Conservation (phyloP, 2,888 invertebrate genomes). For the Agrochola lota region DNA sequence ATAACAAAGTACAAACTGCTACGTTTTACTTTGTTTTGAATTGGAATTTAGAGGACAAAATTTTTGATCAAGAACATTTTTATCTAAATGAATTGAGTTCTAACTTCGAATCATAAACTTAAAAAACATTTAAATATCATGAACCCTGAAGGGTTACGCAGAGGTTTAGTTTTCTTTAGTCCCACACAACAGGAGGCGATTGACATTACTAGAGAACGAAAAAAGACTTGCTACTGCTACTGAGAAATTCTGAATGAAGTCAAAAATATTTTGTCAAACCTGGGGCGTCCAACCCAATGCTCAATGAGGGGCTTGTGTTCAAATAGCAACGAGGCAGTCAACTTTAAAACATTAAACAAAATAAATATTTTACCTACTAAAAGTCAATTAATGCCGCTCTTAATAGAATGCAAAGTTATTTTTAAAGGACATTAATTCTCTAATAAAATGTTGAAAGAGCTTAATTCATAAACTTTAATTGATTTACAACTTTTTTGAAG, state of each 20-base stretch:
- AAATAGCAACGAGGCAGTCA: neutral
- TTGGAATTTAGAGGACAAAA: slow-evolving; percentile 15
- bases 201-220: neutral
- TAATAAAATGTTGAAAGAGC: slow-evolving; percentile 44
- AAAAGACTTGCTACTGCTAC: neutral
- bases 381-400: slow-evolving; percentile 24
- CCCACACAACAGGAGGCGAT: neutral
- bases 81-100: neutral
- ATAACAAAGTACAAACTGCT: slow-evolving; percentile 39
- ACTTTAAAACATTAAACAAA: slow-evolving; percentile 9
- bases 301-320: neutral
- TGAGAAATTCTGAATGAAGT: neutral
- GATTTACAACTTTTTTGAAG: slow-evolving; percentile 67
- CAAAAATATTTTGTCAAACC: neutral
- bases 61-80: slow-evolving; percentile 6
- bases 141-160: no score
- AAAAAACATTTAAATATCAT: neutral
- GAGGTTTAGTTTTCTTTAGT: neutral
- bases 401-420: slow-evolving; percentile 23
- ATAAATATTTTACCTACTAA: slow-evolving; percentile 3
- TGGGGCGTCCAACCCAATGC: neutral
- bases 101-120: neutral
- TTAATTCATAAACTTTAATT: slow-evolving; percentile 57
- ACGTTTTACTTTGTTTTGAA: slow-evolving; percentile 19
- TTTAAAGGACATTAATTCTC: slow-evolving; percentile 25